A percentile compares a stretch with the other conserved stretches of the same genome.
Conservation (phyloP, 1,140 invertebrate species). For the Lethrus apterus region DNA sequence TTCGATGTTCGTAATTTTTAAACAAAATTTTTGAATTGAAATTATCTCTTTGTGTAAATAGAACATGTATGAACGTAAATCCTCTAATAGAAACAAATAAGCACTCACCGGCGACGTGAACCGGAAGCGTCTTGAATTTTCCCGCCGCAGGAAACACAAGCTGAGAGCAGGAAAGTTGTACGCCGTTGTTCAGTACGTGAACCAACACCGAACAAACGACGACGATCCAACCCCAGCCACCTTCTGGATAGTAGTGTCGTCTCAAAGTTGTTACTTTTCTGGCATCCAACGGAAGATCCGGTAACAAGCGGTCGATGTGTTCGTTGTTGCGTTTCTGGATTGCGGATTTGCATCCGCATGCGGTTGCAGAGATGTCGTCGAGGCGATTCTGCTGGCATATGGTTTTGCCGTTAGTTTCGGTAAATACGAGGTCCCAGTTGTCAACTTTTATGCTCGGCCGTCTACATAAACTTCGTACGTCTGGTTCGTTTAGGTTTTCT, state of each 20-base stretch:
- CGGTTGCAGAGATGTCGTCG: constrained; percentile 12
- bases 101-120: constrained; percentile 33
- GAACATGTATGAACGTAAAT: no score
- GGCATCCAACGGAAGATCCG: constrained; percentile 34
- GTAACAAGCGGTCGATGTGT: constrained; percentile 23
- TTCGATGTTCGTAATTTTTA: no score
- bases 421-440: constrained; percentile 36
- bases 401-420: constrained; percentile 18
- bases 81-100: constrained; percentile 10
- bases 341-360: constrained; percentile 1
- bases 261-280: constrained; percentile 36
- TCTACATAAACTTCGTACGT: constrained; percentile 14
- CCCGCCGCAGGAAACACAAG: constrained; percentile 25
- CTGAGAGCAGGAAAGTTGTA: constrained; percentile 49
- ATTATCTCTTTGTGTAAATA: no score
- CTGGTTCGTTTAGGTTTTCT: constrained; percentile 20
- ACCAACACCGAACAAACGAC: constrained; percentile 56
- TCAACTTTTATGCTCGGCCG: constrained; percentile 32
- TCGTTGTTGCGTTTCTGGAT: constrained; percentile 14
- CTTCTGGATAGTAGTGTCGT: constrained; percentile 69
- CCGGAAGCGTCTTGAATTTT: constrained; percentile 30
- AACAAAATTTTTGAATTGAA: no score
- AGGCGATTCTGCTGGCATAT: constrained; percentile 20
- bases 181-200: constrained; percentile 57
- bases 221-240: constrained; percentile 75